A percentile compares a stretch with the other conserved stretches of the same genome.
phyloP scores from a whole-genome alignment of 2,113 vertebrate genomes.

The Paracanthobrama guichenoti region DNA sequence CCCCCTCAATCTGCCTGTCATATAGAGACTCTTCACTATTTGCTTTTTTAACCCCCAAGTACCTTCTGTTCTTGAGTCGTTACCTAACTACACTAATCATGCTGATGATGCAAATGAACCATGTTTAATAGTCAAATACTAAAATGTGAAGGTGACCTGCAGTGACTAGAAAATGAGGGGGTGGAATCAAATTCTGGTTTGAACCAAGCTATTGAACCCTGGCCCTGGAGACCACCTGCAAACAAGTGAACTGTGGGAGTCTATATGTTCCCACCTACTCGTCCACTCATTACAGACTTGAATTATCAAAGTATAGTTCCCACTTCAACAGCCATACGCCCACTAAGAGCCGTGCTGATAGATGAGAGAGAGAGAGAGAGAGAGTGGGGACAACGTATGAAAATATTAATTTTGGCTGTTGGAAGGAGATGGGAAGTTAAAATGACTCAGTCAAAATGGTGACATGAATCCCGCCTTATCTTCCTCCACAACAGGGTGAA shows the following conservation, averaged over 20 bases:
- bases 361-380: background rate
- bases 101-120: background rate
- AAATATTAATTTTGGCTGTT: background rate
- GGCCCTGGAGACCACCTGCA: background rate
- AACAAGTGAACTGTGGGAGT: slow-evolving; percentile 6
- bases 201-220: background rate
- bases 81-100: background rate
- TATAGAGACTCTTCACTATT: background rate
- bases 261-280: background rate
- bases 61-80: background rate
- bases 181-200: background rate
- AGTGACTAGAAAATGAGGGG: background rate
- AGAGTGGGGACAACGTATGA: background rate
- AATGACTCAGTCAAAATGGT: background rate
- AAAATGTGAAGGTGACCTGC: background rate
- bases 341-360: background rate
- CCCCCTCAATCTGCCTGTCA: background rate
- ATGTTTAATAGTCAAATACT: background rate
- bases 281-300: slow-evolving; percentile 3
- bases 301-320: background rate
- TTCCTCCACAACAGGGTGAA: background rate
- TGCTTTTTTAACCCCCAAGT: background rate
- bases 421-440: background rate
- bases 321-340: background rate
- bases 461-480: slow-evolving; percentile 2